Evolutionary conservation across 2,888 invertebrate species (phyloP), one percentile per base, ranked within the genome.

Genomic region (Hybos culiciformis): DNA sequence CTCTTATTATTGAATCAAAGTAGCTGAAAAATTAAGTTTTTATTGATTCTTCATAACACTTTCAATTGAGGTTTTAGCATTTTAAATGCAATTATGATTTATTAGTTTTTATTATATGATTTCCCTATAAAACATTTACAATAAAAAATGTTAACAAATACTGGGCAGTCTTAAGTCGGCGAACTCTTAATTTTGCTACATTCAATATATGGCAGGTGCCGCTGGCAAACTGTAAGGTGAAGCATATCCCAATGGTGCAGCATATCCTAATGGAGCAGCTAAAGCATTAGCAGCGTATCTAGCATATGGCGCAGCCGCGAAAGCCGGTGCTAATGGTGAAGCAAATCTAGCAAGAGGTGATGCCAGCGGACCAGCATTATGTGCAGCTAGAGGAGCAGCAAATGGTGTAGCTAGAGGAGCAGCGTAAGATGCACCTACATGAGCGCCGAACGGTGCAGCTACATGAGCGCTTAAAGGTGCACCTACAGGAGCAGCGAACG

Each of bases 401-500:
- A 44, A 39, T 37, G 41, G 44, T 6, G 41, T 23, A 15, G 42
- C 45, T 43, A 39, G n/a, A 9, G 11, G 12, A 26, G 26, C 12
- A 12, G 33, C 44, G 23, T 41, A 39, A 20, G 43, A 9, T 23
- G 21, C 37, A 15, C 42, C 21, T 19, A 26, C 5, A 24, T 32
- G 32, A 19, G 40, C 41, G 12, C 36, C 34, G 19, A 37, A 11
- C 5, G 33, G 38, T 15, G 38, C 44, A 14, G 46, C 63, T 59
- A 11, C 66, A 51, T 42, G 39, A 12, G 47, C 41, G 40, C 34
- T 31, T 32, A 44, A 37, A 24, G 46, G 36, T 26, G 59, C 8
- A 12, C 67, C 59, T 1, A 39, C 23, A 4, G 71, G 67, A 1
- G 70, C 63, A 2, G 66, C 57, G 58, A 70, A 70, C 9, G 71